These are phyloP conservation scores for Eretmochelys imbricata DNA, from an alignment of 2,113 vertebrate species.

Conservation along the genomic window DNA sequence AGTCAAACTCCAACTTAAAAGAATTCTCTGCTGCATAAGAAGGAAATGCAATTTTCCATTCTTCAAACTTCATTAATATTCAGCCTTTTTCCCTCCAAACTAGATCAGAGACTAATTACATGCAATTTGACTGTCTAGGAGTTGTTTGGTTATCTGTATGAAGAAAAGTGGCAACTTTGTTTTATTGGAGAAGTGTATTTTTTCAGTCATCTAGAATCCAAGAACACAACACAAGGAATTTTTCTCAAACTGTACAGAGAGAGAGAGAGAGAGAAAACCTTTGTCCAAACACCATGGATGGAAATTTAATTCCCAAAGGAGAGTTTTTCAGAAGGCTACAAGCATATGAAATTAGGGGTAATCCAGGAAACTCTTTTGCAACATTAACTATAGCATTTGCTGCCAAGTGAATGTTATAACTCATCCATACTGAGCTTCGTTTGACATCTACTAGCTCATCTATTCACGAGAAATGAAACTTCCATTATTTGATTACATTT, in stretches of 20 bases:
- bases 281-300: neutral
- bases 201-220: neutral
- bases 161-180: neutral
- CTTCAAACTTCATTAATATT: neutral
- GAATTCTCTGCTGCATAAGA: neutral
- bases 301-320: neutral
- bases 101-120: neutral
- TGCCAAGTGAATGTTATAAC: neutral
- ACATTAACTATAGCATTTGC: neutral
- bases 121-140: neutral
- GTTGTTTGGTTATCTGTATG: neutral
- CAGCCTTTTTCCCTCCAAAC: neutral
- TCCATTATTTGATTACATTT: constrained; percentile 20
- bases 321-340: neutral
- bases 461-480: neutral
- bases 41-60: neutral
- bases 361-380: neutral
- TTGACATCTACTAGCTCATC: neutral
- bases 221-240: neutral
- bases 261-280: neutral
- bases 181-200: neutral
- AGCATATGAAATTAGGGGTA: neutral
- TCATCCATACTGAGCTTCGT: neutral
- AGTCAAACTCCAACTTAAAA: neutral
- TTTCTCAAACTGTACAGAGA: neutral